Percentiles rank a stretch among this genome's conserved stretches.
These are phyloP conservation scores for Yasuhikotakia modesta DNA, from an alignment of 2,797 vertebrate genomes.

Conservation along the genomic window DNA sequence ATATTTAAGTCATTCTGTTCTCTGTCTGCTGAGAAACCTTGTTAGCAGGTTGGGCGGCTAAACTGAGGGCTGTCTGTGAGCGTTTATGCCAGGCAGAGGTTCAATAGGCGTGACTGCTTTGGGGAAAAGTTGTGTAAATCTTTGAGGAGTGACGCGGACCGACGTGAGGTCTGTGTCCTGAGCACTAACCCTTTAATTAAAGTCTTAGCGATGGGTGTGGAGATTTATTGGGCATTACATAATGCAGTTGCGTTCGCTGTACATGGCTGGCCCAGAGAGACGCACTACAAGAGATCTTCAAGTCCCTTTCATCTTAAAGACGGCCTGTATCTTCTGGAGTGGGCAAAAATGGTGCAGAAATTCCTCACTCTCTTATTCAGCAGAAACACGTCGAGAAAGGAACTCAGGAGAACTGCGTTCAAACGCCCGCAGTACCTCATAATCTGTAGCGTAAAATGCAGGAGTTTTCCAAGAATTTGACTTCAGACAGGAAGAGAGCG, in stretches of 20 bases:
- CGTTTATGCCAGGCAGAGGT: conserved; percentile 55
- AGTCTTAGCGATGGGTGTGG: conserved; percentile 73
- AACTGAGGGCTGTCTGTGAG: conserved; percentile 51
- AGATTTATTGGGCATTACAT: conserved; percentile 76
- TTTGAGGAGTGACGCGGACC: conserved; percentile 60
- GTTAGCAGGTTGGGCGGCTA: conserved; percentile 53
- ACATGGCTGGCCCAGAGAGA: conserved; percentile 19
- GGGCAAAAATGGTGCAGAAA: conserved; percentile 73
- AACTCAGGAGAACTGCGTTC: conserved; percentile 74
- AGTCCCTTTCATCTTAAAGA: conserved; percentile 81
- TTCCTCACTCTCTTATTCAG: conserved; percentile 51
- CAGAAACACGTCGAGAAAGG: conserved; percentile 56
- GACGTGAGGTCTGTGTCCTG: conserved; percentile 62
- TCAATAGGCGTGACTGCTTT: conserved; percentile 55
- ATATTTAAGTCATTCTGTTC: not conserved
- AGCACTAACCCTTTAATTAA: conserved; percentile 70
- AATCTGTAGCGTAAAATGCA: conserved; percentile 77
- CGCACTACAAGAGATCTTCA: conserved; percentile 66
- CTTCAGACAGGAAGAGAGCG: conserved; percentile 76
- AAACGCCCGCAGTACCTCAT: conserved; percentile 73
- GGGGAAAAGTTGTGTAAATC: conserved; percentile 55
- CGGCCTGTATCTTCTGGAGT: conserved; percentile 78
- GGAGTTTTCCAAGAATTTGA: conserved; percentile 78
- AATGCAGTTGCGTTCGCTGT: conserved; percentile 69
- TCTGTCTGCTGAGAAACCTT: not conserved